These are phyloP conservation scores for Rotaria sp. DNA, from an alignment of 2,888 invertebrate genomes.

Conservation along the genomic window DNA sequence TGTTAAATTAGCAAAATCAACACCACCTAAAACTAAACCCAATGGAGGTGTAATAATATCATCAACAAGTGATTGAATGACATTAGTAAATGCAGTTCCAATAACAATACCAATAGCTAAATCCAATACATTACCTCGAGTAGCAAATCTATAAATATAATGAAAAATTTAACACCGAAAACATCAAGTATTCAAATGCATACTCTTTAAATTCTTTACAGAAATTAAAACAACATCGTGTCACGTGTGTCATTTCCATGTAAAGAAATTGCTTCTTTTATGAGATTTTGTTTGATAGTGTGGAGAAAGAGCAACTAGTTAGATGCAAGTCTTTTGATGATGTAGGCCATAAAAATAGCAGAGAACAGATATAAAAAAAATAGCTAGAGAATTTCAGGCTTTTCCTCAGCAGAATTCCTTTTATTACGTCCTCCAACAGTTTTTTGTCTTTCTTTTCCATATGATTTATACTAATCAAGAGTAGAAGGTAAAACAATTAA, in stretches of 20 bases:
- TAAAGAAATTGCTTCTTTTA: neutral
- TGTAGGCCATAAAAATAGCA: neutral
- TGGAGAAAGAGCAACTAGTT: too few species aligned
- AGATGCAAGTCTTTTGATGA: neutral
- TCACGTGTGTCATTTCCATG: neutral
- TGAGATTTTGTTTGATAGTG: too few species aligned
- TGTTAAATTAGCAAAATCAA: constrained; percentile 8
- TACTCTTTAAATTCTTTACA: neutral
- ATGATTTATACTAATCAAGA: neutral
- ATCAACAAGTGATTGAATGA: neutral
- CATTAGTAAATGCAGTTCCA: neutral
- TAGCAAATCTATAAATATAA: neutral
- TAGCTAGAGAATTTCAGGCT: neutral
- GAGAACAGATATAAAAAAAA: neutral
- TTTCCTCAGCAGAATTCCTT: neutral
- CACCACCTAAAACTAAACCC: neutral
- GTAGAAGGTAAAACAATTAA: neutral
- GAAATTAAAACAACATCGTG: neutral
- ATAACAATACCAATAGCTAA: neutral
- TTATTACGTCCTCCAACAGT: too few species aligned
- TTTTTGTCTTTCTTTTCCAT: neutral
- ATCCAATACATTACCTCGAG: neutral
- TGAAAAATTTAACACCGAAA: neutral
- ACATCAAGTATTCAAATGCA: neutral
- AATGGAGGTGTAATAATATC: constrained; percentile 8